phyloP scores from a whole-genome alignment of 2,797 vertebrate genomes.

The Sebastes diploproa region DNA sequence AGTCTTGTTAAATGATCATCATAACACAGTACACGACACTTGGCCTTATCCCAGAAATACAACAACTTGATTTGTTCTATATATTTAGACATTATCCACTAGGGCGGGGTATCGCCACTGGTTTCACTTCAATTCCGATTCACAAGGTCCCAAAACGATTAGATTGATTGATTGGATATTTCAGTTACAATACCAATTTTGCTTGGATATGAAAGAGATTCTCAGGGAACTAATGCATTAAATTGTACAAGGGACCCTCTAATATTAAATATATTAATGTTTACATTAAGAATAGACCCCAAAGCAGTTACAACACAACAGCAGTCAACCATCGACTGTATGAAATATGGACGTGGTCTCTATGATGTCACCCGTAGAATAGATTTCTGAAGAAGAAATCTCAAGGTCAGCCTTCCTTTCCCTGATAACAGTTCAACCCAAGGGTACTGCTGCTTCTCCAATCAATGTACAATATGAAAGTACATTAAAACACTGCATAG shows the following conservation, averaged over 20 bases:
- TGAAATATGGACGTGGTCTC: no score
- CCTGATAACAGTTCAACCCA: background rate
- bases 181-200: background rate
- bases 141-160: background rate
- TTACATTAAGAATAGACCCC: background rate
- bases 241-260: background rate
- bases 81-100: background rate
- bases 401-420: background rate
- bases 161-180: background rate
- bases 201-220: background rate
- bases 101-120: background rate
- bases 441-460: background rate
- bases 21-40: constrained; percentile 2
- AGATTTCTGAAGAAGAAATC: background rate
- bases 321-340: background rate
- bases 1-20: constrained; percentile 46
- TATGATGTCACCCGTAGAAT: no score
- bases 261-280: background rate
- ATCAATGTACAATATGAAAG: background rate
- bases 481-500: background rate
- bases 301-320: background rate
- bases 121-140: background rate
- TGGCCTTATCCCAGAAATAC: background rate
- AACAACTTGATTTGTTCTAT: background rate
- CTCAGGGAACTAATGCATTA: background rate